Evolutionary conservation across 2,888 invertebrate species (phyloP).

Genomic region (Apoda limacodes): DNA sequence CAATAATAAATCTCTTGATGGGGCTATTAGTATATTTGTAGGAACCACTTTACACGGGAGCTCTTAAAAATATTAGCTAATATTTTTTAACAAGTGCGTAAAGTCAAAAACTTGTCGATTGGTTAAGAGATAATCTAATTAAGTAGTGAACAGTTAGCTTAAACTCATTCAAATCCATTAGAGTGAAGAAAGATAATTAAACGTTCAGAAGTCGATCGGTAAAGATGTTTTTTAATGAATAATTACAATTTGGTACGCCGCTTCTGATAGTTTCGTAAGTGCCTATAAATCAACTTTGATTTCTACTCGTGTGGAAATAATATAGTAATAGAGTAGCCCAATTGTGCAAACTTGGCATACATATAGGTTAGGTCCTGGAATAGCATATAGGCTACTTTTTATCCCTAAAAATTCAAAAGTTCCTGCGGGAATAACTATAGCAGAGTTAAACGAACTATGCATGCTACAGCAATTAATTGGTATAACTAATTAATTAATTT

Average conservation of each 20-base stretch:
- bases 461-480: no score
- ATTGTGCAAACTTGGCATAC: no score
- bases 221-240: constrained; percentile 65
- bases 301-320: constrained; percentile 37
- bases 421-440: no score
- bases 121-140: constrained; percentile 33
- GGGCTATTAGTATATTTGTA: constrained; percentile 19
- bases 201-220: constrained; percentile 48
- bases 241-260: constrained; percentile 59
- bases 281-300: constrained; percentile 51
- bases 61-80: not conserved
- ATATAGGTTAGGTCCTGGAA: no score
- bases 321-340: constrained; percentile 36
- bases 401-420: no score
- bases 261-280: constrained; percentile 61
- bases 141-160: constrained; percentile 33
- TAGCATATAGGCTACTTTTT: no score
- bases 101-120: constrained; percentile 21
- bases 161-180: constrained; percentile 51
- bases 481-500: no score
- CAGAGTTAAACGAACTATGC: no score
- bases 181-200: constrained; percentile 45
- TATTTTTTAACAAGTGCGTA: no score
- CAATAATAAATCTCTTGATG: constrained; percentile 26
- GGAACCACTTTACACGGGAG: not conserved